Evolutionary conservation across 2,888 invertebrate species (phyloP), one percentile per base, ranked within the genome.

Genomic region (Plutella xylostella): DNA sequence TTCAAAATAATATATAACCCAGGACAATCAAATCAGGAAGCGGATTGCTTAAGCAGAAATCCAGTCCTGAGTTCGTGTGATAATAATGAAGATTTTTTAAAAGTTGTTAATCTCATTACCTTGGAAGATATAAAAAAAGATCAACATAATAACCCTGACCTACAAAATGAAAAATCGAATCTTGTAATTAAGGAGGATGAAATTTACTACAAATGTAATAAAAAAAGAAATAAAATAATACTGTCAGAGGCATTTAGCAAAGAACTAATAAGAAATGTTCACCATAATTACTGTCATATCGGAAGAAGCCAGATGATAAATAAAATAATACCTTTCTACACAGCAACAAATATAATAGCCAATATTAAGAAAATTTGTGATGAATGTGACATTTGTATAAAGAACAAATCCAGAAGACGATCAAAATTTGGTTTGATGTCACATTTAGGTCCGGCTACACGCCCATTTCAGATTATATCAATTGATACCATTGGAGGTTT

Each of bases 401-500:
- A 48, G 31, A 48, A 56, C 44, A 54, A 56, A 51, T 40, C 51
- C 28, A 57, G 56, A 51, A 21, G 48, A 33, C 28, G 53, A 12
- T 1, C 12, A 1, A 55, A 57, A 45, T 54, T 21, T 52, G 55
- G 57, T 2, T 38, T 55, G 6, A 53, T 57, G 57, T 58, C 55
- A 6, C 48, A 54, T 7, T 38, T 55, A 42, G 55, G 52, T 4
- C 57, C 56, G 2, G 53, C 56, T 9, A 50, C 48, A 15, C 7
- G 47, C 0, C 53, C 56, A n/a, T 56, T 51, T 45, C 45, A 56
- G 43, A 54, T 53, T 38, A 35, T 53, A 0, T 55, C 54, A 1
- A 52, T 53, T 31, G 55, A 56, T 19, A 55, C 54, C 1, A 54
- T 56, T 25, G 55, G 52, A 6, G 55, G 57, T 5, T 57, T 55